Evolutionary conservation across 92 coral and sea anemone genomes (phyloP), one percentile per base, ranked within the genome.

Genomic region (Bergia sp.): DNA sequence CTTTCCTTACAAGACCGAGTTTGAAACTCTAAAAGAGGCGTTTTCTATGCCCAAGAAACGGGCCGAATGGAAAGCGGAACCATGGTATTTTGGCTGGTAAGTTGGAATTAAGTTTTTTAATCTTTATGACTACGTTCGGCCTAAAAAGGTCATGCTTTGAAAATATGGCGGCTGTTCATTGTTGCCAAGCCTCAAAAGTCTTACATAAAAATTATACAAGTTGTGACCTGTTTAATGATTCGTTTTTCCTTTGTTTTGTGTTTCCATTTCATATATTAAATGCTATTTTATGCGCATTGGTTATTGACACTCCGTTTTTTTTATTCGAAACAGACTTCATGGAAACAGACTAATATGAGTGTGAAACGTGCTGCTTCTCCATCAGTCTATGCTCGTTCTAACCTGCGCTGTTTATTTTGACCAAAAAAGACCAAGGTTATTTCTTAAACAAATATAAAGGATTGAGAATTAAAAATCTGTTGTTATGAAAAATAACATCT

Each of bases 31-130:
- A 29, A 78, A 94, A 53, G 89, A 96, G 29, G 99, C 96, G 57
- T 91, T 97, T 44, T 87, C 91, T 37, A 97, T 97, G 99, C 89
- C 99, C 20, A 94, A 94, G 81, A 98, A 92, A 39, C 88, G 99
- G 80, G 91, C 96, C 1, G 95, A 97, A 44, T 91, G 96, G 82
- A 93, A 93, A 87, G 95, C 88, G 15, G 95, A 96, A 38, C 99
- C 99, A 2, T 97, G 99, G 99, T 97, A 97, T 80, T 89, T 97
- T 86, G 99, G 99, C 5, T 97, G 99, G 99, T 96, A 92, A 90
- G 98, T 92, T 37, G 9, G 3, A 29, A 39, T 20, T 43, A 18
- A 7, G 53, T 4, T 6, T 37, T 37, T 12, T 80, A 5, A 73
- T 61, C 23, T 61, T 61, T 61, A 16, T 1, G 7, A 61, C 21